A percentile compares a stretch with the other conserved stretches of the same genome.
Conservation (phyloP, 2,113 vertebrate genomes). For the Gila orcuttii region DNA sequence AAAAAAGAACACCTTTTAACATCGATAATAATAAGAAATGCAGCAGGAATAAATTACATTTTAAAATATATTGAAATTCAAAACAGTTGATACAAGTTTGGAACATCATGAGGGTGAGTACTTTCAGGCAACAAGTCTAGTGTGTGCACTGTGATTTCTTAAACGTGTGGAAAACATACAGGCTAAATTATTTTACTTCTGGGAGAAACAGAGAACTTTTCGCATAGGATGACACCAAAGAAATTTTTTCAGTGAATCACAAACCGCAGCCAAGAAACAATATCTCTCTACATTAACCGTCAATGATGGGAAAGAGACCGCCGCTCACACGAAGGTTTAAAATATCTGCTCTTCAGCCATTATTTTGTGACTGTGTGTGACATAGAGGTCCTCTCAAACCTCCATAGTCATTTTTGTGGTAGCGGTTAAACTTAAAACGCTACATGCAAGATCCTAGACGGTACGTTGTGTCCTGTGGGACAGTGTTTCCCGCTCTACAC, state of each 20-base stretch:
- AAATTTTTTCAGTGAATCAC: constrained; percentile 30
- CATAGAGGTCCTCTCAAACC: constrained; percentile 36
- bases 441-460: constrained; percentile 44
- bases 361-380: constrained; percentile 26
- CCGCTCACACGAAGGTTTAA: constrained; percentile 5
- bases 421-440: constrained; percentile 37
- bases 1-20: no score
- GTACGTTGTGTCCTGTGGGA: constrained; percentile 40
- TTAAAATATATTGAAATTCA: no score
- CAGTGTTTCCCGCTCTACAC: constrained; percentile 13
- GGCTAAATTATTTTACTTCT: background rate
- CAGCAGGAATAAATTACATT: no score
- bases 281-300: constrained; percentile 32
- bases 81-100: background rate
- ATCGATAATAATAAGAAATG: no score
- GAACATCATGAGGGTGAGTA: background rate
- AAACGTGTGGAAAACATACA: background rate
- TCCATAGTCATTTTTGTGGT: constrained; percentile 39
- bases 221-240: background rate
- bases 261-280: constrained; percentile 42
- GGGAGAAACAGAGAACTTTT: background rate
- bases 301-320: constrained; percentile 20
- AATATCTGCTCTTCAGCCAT: constrained; percentile 17
- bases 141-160: background rate
- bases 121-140: no score